Evolutionary conservation across 2,797 vertebrate species (phyloP), one percentile per base, ranked within the genome.

Genomic region (Pachyuromys duprasi): DNA sequence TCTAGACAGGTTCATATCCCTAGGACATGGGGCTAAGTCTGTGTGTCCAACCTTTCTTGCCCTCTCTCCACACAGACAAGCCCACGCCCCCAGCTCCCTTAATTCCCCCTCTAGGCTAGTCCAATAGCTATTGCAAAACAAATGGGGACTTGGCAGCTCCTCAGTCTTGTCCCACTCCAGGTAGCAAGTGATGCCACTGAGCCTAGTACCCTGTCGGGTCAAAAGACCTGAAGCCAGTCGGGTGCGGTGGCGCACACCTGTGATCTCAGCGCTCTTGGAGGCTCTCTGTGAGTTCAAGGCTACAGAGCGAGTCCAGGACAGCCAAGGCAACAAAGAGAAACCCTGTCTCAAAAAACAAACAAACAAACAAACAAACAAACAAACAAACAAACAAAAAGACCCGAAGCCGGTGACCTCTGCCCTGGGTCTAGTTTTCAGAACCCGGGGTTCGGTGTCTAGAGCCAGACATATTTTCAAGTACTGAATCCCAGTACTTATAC

Each of bases 61-160:
- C 14, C 11, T 11, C 39, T 2, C 72, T 2, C 45, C n/a, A 14
- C 74, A 24, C 9, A 8, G 9, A 17, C 69, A 18, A 33, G 20
- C n/a, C 3, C 69, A 70, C 69, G 36, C 69, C 2, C 22, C 65
- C 13, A 22, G 36, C 65, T 95, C 42, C 95, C 95, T 94, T 86
- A 65, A 95, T 92, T 91, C 83, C 94, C 89, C 60, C 55, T 96
- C 83, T 76, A 53, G 62, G 55, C 70, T 49, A 53, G 45, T 91
- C 83, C 62, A 84, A 75, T 91, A 95, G 86, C 93, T 96, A 86
- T 92, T 97, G 70, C 45, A 45, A 93, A 97, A 96, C 86, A 97
- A 78, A 45, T 31, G 93, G 70, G 82, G 26, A 39, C 75, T 69
- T 49, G 90, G 79, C 63, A 91, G 87, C 26, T 90, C 36, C 89